phyloP scores from a whole-genome alignment of 2,888 invertebrate genomes.

The Zygothrica quintamaculata region DNA sequence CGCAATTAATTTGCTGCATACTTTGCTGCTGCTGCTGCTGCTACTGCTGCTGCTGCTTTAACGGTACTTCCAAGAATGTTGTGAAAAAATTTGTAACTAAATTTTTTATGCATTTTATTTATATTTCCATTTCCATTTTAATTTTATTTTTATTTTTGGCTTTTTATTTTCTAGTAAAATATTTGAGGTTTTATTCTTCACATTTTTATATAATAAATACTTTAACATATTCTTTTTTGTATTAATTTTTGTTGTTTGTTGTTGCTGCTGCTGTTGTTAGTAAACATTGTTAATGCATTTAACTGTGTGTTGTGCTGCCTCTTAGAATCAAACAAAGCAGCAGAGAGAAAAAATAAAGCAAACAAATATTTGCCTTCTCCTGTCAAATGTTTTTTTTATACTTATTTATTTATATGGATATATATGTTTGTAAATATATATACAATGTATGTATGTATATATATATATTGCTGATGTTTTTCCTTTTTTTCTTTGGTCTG shows the following conservation, averaged over 20 bases:
- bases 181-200: too few species aligned
- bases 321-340: background rate
- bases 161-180: background rate
- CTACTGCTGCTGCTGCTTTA: too few species aligned
- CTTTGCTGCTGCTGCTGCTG: too few species aligned
- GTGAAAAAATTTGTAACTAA: too few species aligned
- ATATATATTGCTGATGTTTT: constrained; percentile 4
- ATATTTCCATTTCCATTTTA: too few species aligned
- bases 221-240: background rate
- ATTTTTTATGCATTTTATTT: too few species aligned
- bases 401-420: constrained; percentile 38
- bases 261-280: constrained; percentile 26
- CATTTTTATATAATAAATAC: background rate
- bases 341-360: background rate
- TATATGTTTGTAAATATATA: too few species aligned
- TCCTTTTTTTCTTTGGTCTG: constrained; percentile 42
- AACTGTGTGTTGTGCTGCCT: constrained; percentile 1
- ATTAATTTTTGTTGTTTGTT: constrained; percentile 29
- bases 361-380: constrained; percentile 47
- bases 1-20: too few species aligned
- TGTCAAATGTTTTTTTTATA: constrained; percentile 42
- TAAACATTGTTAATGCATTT: constrained; percentile 39
- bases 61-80: too few species aligned
- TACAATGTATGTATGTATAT: too few species aligned
- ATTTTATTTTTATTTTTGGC: too few species aligned